phyloP scores from a whole-genome alignment of 2,113 vertebrate genomes.

The Aramus guarauna region DNA sequence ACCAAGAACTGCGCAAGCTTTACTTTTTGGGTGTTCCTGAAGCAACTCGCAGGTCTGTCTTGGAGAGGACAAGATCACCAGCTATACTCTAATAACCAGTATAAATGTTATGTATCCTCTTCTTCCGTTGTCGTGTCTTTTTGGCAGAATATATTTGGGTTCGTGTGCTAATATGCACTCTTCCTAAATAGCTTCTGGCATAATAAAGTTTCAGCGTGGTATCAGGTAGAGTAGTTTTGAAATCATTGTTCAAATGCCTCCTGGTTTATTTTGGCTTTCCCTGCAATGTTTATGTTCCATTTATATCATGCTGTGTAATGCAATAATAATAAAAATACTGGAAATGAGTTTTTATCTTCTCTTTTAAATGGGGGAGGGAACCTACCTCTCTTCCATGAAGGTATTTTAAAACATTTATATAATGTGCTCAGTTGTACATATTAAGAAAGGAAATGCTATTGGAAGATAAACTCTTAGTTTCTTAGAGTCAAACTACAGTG shows the following conservation, averaged over 20 bases:
- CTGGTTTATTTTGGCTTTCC: neutral
- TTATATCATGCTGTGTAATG: neutral
- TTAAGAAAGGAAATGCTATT: neutral
- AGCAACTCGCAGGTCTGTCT: neutral
- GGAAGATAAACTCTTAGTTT: neutral
- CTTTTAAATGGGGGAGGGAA: neutral
- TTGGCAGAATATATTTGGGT: neutral
- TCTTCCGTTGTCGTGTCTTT: neutral
- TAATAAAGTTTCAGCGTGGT: neutral
- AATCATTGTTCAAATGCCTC: neutral
- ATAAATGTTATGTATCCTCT: neutral
- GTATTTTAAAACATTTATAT: neutral
- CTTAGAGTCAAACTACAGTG: neutral
- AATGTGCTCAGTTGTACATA: rapidly evolving
- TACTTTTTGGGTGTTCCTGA: neutral
- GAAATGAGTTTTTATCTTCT: neutral
- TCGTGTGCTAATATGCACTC: neutral
- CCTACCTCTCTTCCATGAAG: neutral
- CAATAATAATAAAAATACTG: neutral
- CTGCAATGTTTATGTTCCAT: neutral
- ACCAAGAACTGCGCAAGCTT: neutral
- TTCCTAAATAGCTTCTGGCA: neutral
- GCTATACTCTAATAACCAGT: neutral
- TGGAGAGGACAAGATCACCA: neutral
- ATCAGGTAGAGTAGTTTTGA: neutral